These are phyloP conservation scores for Apomyelois bistriatella DNA, from an alignment of 2,888 invertebrate genomes.

Conservation along the genomic window DNA sequence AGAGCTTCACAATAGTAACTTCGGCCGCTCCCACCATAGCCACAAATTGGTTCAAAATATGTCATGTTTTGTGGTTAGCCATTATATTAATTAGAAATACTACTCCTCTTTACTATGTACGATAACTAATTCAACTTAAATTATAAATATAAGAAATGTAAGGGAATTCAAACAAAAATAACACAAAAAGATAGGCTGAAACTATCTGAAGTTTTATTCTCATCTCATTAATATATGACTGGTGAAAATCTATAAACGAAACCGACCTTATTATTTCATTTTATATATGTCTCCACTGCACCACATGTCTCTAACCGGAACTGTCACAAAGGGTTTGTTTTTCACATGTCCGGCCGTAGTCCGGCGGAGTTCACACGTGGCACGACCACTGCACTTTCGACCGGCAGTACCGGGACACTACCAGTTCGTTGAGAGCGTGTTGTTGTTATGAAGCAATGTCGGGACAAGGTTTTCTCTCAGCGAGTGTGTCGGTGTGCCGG, in stretches of 20 bases:
- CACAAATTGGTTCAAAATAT: constrained; percentile 30
- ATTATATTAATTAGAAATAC: not conserved
- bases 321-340: constrained; percentile 44
- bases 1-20: constrained; percentile 63
- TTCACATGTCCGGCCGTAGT: constrained; percentile 50
- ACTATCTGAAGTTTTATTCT: too few relatives aligned
- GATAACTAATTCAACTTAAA: too few relatives aligned
- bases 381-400: constrained; percentile 48
- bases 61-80: constrained; percentile 23
- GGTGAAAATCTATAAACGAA: not conserved
- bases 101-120: too few relatives aligned
- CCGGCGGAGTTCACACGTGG: constrained; percentile 37
- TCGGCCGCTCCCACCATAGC: constrained; percentile 61
- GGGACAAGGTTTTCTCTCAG: constrained; percentile 38
- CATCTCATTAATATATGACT: not conserved
- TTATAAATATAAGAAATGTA: not conserved
- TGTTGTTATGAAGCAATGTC: constrained; percentile 39
- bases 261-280: constrained; percentile 76
- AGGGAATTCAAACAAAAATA: too few relatives aligned
- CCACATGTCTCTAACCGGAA: constrained; percentile 55
- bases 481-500: constrained; percentile 42
- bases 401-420: constrained; percentile 32
- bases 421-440: constrained; percentile 40
- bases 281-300: constrained; percentile 49
- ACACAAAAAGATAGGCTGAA: too few relatives aligned